Conservation (phyloP, 2,888 invertebrate genomes). For the Dendrolimus pini region DNA sequence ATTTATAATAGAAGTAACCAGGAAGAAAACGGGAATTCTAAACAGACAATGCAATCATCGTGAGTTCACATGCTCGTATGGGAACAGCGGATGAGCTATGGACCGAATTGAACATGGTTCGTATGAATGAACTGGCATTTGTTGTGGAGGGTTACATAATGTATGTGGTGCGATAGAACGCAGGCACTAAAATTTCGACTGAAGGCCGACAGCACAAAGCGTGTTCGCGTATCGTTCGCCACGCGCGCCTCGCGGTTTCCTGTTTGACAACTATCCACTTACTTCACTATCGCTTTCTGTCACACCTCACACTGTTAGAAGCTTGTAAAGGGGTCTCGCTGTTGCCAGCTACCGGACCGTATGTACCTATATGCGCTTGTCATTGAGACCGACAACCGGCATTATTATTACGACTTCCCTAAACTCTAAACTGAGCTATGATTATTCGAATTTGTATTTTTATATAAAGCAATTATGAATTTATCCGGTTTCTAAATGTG, state of each 20-base stretch:
- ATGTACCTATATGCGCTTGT: conserved; percentile 42
- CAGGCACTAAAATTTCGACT: conserved; percentile 56
- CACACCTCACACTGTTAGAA: conserved; percentile 66
- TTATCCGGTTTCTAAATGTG: conserved; percentile 32
- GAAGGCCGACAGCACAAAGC: conserved; percentile 65
- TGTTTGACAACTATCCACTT: conserved; percentile 75
- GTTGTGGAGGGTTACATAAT: conserved; percentile 63
- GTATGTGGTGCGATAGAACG: conserved; percentile 42
- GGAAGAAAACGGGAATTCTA: conserved; percentile 16
- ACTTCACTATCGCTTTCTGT: conserved; percentile 75
- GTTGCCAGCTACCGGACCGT: conserved; percentile 56
- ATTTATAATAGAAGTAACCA: conserved; percentile 28
- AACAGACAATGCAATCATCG: not conserved
- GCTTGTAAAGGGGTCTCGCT: conserved; percentile 64
- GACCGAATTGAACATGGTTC: conserved; percentile 38
- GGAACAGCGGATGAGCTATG: conserved; percentile 37
- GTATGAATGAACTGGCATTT: conserved; percentile 64
- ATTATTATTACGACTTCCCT: conserved; percentile 58
- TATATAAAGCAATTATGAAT: conserved; percentile 18
- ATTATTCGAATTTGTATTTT: not conserved
- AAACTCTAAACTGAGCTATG: conserved; percentile 30
- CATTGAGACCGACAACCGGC: conserved; percentile 58
- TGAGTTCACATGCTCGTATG: conserved; percentile 2
- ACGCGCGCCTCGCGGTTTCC: conserved; percentile 71
- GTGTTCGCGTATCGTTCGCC: conserved; percentile 58